A percentile compares a stretch with the other conserved stretches of the same genome.
phyloP scores from a whole-genome alignment of 92 coral and sea anemone genomes.

The Actinernus sp. region DNA sequence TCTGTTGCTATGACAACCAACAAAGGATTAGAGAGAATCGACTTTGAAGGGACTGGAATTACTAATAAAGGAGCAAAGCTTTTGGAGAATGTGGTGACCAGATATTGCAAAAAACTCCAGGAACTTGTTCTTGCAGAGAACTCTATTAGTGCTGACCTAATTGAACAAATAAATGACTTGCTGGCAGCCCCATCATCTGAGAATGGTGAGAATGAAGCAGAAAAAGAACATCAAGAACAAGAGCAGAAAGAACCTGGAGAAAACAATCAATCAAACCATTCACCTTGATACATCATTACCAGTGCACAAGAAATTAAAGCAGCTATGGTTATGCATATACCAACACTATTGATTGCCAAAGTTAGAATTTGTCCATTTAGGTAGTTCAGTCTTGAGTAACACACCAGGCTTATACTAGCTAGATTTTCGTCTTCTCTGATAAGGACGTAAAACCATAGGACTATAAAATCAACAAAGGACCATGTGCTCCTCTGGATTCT shows the following conservation, averaged over 20 bases:
- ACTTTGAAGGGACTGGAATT: slow-evolving; percentile 91
- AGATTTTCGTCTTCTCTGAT: too few relatives aligned
- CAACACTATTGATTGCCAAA: too few relatives aligned
- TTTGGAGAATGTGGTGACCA: slow-evolving; percentile 77
- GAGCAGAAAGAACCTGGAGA: slow-evolving; percentile 1
- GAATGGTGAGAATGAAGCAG: slow-evolving; percentile 25
- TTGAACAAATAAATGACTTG: slow-evolving; percentile 85
- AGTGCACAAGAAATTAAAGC: too few relatives aligned
- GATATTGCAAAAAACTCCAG: slow-evolving; percentile 80
- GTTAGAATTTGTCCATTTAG: too few relatives aligned
- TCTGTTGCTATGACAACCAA: slow-evolving; percentile 97
- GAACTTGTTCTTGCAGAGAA: slow-evolving; percentile 91
- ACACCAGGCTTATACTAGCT: too few relatives aligned
- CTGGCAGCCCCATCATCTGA: slow-evolving; percentile 34
- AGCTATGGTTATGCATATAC: too few relatives aligned
- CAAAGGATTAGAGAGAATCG: slow-evolving; percentile 76
- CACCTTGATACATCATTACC: too few relatives aligned
- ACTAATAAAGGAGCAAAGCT: slow-evolving; percentile 89
- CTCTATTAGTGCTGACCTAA: slow-evolving; percentile 79
- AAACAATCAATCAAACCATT: too few relatives aligned
- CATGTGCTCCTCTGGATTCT: too few relatives aligned
- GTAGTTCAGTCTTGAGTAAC: too few relatives aligned
- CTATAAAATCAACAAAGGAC: too few relatives aligned
- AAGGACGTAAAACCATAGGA: too few relatives aligned
- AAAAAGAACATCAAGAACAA: slow-evolving; percentile 10